Conservation (phyloP, 2,797 vertebrate species). For the Coregonus ussuriensis region DNA sequence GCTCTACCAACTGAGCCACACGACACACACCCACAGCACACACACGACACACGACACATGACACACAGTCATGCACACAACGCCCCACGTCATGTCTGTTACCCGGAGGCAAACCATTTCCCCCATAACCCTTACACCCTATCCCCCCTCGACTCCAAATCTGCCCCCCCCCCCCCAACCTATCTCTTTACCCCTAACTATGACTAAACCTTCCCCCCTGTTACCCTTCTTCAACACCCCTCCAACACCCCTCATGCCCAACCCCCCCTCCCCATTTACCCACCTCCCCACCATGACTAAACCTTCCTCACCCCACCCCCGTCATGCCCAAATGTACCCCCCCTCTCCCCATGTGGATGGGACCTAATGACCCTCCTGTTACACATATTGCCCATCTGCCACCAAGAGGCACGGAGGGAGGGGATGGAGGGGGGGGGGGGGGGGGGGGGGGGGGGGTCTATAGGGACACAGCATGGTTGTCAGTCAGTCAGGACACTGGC, state of each 20-base stretch:
- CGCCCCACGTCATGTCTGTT: background rate
- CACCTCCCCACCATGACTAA: no score
- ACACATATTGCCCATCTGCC: constrained; percentile 79
- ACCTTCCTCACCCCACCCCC: no score
- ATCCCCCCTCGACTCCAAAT: background rate
- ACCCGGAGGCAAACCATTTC: background rate
- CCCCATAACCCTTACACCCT: background rate
- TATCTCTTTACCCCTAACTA: no score
- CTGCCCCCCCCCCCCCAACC: background rate
- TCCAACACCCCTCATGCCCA: no score
- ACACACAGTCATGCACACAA: no score
- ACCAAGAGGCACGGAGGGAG: constrained; percentile 57
- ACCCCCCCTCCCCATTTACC: no score
- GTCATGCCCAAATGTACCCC: background rate
- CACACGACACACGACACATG: no score
- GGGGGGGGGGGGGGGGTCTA: background rate
- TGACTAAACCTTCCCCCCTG: no score
- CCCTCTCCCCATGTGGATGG: constrained; percentile 72
- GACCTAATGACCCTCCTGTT: constrained; percentile 80
- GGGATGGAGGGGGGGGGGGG: no score
- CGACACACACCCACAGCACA: no score
- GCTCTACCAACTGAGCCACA: no score
- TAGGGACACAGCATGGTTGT: constrained; percentile 14
- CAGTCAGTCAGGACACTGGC: background rate
- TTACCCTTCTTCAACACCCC: no score